A percentile compares a stretch with the other conserved stretches of the same genome.
Conservation (phyloP, 2,113 vertebrate species). For the Melospiza melodia region DNA sequence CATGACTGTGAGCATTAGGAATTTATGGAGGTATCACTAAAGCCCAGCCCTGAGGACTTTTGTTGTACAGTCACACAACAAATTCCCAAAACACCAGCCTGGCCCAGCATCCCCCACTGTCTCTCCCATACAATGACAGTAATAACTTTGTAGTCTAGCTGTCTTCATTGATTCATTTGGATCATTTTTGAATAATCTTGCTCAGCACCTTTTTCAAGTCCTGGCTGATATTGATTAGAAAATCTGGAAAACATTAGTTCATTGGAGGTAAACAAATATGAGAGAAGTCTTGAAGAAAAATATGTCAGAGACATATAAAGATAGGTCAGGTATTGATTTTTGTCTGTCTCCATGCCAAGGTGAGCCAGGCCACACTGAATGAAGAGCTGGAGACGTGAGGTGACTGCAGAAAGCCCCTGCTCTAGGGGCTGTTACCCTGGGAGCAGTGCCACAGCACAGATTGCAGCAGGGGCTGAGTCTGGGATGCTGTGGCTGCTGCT, state of each 20-base stretch:
- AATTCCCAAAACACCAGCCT: not conserved
- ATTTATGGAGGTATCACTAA: not conserved
- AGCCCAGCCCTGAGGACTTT: not conserved
- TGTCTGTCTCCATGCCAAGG: constrained; percentile 18
- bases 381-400: not conserved
- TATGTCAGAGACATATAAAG: not conserved
- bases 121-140: not conserved
- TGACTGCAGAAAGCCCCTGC: not conserved
- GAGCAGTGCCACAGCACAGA: not conserved
- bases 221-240: constrained; percentile 36
- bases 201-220: constrained; percentile 18
- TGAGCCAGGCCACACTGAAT: not conserved
- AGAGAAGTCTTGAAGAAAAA: not conserved
- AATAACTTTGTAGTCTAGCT: not conserved
- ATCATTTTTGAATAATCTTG: constrained; percentile 26
- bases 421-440: not conserved
- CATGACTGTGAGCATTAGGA: not conserved
- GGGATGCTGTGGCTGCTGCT: not conserved
- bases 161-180: constrained; percentile 10
- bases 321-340: constrained; percentile 16
- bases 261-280: constrained; percentile 21
- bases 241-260: constrained; percentile 28
- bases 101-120: not conserved
- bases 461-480: not conserved
- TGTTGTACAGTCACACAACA: not conserved